Evolutionary conservation across 2,797 vertebrate genomes (phyloP), one percentile per base, ranked within the genome.

Genomic region (Lutjanus campechanus): DNA sequence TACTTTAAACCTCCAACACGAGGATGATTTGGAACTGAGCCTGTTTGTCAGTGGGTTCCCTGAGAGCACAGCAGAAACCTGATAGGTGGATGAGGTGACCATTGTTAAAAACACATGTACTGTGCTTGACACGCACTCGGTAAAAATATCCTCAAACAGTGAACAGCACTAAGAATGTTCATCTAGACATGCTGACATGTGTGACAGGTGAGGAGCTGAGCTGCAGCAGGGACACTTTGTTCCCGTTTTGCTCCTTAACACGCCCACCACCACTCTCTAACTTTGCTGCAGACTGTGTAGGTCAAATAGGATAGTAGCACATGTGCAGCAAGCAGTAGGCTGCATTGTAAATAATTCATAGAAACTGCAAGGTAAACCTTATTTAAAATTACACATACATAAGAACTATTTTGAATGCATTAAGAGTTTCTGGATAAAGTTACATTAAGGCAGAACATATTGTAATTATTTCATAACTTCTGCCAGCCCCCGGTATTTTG

Each of bases 141-240:
- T 69, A 64, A 60, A 72, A 61, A 62, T 46, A 11, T 20, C 53
- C 12, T 13, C 16, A 55, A 0, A 43, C 41, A 71, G 25, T 41
- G 9, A 61, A 20, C n/a, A 44, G 51, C 20, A 40, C 20, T 6
- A 13, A 61, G 25, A 55, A 84, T 79, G 80, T 76, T 66, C 64
- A 13, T 56, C 1, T 78, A 67, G 40, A 69, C 69, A 76, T 50
- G n/a, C 9, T 59, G 83, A 55, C 68, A 40, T 69, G 36, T 11
- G 50, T 8, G 64, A 58, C 81, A 80, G 63, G 59, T 79, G 82
- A 78, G 20, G 19, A 40, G 58, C 50, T 60, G 71, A 72, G 58
- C 75, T 0, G 13, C 25, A 40, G 15, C 43, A 29, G 36, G 88
- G 64, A 89, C 79, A 88, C 71, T 69, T 65, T 88, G 85, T 89